These are phyloP conservation scores for Echinometra lucunter DNA, from an alignment of 53 echinoderm and acorn worm species.

Conservation along the genomic window DNA sequence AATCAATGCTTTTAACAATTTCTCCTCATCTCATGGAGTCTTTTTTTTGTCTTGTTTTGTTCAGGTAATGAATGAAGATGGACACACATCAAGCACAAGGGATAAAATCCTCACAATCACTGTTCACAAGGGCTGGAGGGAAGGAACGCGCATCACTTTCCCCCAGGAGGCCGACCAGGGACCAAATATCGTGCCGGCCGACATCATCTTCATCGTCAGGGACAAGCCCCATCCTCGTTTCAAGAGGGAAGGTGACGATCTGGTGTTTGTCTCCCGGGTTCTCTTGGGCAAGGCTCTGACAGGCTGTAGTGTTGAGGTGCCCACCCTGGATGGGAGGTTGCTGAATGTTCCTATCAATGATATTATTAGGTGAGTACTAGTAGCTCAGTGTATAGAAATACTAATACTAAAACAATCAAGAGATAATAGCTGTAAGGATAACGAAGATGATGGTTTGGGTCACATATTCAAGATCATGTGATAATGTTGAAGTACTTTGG, in stretches of 20 bases:
- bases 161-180: slow-evolving; percentile 99
- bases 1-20: neutral
- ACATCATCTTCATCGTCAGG: slow-evolving; percentile 96
- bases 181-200: slow-evolving; percentile 97
- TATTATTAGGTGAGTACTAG: slow-evolving; percentile 85
- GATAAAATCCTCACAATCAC: slow-evolving; percentile 98
- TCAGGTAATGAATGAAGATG: slow-evolving; percentile 99
- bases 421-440: too few species aligned
- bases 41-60: neutral
- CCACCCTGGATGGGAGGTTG: slow-evolving; percentile 94
- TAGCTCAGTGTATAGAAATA: too few species aligned
- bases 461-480: too few species aligned
- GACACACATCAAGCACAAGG: slow-evolving; percentile 97
- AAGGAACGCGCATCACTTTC: slow-evolving; percentile 97
- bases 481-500: too few species aligned
- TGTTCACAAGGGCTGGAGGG: slow-evolving; percentile 95
- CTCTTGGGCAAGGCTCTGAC: slow-evolving; percentile 97
- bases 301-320: slow-evolving; percentile 95
- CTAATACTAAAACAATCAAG: too few species aligned
- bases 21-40: neutral
- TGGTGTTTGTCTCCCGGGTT: slow-evolving; percentile 89
- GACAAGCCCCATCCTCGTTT: slow-evolving; percentile 97
- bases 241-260: slow-evolving; percentile 87
- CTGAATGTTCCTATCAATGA: slow-evolving; percentile 97
- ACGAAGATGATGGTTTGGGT: too few species aligned